A percentile compares a stretch with the other conserved stretches of the same genome.
phyloP scores from a whole-genome alignment of 2,888 invertebrate genomes.

The Sisyra nigra region DNA sequence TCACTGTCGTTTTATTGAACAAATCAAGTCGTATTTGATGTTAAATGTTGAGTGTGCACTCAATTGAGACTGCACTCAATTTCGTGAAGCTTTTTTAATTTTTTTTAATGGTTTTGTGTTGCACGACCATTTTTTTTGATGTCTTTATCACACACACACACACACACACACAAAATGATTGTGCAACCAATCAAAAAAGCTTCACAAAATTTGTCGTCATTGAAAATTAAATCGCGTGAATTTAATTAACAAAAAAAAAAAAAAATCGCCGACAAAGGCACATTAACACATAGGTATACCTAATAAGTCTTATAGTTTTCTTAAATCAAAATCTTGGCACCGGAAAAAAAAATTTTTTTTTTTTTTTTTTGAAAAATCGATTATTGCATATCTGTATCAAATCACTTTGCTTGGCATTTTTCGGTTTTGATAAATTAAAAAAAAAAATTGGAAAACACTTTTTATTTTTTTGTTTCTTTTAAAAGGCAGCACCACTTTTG shows the following conservation, averaged over 20 bases:
- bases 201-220: too few species aligned
- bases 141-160: too few species aligned
- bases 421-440: not conserved
- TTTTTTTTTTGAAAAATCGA: not conserved
- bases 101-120: not conserved
- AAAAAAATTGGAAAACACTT: slow-evolving; percentile 12
- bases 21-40: slow-evolving; percentile 2
- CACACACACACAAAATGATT: too few species aligned
- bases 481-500: slow-evolving; percentile 15
- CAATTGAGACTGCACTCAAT: not conserved
- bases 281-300: slow-evolving; percentile 7
- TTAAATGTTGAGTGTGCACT: not conserved
- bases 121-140: not conserved
- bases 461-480: slow-evolving; percentile 9
- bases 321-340: slow-evolving; percentile 24
- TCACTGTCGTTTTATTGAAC: not conserved
- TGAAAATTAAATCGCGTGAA: too few species aligned
- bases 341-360: slow-evolving; percentile 17
- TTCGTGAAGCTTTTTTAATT: too few species aligned
- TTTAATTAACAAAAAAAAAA: slow-evolving; percentile 2
- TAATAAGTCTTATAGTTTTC: slow-evolving; percentile 8
- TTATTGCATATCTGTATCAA: too few species aligned
- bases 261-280: slow-evolving; percentile 6
- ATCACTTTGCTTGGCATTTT: not conserved
- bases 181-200: too few species aligned